phyloP scores from a whole-genome alignment of 1,140 invertebrate genomes.

The Camponotus vicinus region DNA sequence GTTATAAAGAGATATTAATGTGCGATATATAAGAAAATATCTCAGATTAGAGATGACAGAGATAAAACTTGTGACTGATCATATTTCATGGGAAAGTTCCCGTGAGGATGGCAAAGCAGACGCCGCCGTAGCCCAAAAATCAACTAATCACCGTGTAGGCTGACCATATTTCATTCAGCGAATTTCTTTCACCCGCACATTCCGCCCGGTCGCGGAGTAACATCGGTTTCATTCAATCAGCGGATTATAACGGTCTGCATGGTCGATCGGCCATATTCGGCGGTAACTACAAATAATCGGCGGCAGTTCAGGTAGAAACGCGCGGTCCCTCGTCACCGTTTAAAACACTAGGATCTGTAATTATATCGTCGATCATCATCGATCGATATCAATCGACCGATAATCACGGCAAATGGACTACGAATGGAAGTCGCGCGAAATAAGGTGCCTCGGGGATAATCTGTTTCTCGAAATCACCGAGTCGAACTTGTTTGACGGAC shows the following conservation, averaged over 20 bases:
- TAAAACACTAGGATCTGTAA: slow-evolving; percentile 59
- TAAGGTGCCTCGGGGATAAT: not conserved
- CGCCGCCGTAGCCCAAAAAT: slow-evolving; percentile 19
- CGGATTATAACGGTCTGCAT: slow-evolving; percentile 70
- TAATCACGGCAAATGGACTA: slow-evolving; percentile 31
- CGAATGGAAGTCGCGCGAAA: slow-evolving; percentile 53
- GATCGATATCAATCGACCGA: slow-evolving; percentile 21
- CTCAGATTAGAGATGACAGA: slow-evolving; percentile 21
- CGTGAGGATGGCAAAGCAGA: slow-evolving; percentile 20
- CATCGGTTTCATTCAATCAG: slow-evolving; percentile 70
- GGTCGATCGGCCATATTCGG: slow-evolving; percentile 68
- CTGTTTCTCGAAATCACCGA: not conserved
- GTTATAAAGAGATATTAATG: slow-evolving; percentile 8
- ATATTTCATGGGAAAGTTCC: slow-evolving; percentile 53
- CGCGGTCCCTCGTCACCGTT: slow-evolving; percentile 37
- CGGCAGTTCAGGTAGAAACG: slow-evolving; percentile 34
- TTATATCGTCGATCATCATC: slow-evolving; percentile 48
- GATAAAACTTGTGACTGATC: slow-evolving; percentile 48
- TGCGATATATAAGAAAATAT: slow-evolving; percentile 1
- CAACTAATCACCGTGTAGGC: slow-evolving; percentile 55
- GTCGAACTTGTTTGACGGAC: not conserved
- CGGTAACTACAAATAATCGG: slow-evolving; percentile 64
- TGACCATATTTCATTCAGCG: slow-evolving; percentile 43
- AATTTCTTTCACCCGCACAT: slow-evolving; percentile 52
- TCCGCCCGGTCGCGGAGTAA: slow-evolving; percentile 30